These are phyloP conservation scores for Lasioglossum zephyrum DNA, from an alignment of 2,888 invertebrate genomes.

Conservation along the genomic window DNA sequence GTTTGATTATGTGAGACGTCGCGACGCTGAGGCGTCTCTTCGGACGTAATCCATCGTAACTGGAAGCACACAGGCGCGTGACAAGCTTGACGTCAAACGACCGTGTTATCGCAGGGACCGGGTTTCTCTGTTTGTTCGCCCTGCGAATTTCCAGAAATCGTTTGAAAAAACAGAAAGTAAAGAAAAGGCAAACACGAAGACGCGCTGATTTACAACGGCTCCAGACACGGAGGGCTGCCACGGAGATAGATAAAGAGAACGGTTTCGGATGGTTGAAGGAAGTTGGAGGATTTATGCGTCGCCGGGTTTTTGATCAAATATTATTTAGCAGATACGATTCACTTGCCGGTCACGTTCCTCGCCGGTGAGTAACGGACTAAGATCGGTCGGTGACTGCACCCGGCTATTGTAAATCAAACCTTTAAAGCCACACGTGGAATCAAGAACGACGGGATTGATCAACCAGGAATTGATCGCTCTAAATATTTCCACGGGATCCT, in stretches of 20 bases:
- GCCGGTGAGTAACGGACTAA: slow-evolving; percentile 36
- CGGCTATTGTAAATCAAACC: slow-evolving; percentile 32
- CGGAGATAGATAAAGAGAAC: background rate
- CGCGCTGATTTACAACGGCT: slow-evolving; percentile 35
- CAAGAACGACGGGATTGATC: background rate
- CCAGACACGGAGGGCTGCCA: background rate
- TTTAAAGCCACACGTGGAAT: background rate
- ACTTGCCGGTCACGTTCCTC: slow-evolving; percentile 44
- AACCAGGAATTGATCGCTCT: slow-evolving; percentile 10
- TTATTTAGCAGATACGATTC: slow-evolving; percentile 42
- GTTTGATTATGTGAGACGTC: slow-evolving; percentile 50
- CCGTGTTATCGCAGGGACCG: slow-evolving; percentile 28
- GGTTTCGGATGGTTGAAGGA: background rate
- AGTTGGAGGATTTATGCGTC: background rate
- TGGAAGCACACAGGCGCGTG: slow-evolving; percentile 11
- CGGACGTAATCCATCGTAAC: slow-evolving; percentile 35
- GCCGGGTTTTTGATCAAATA: slow-evolving; percentile 38
- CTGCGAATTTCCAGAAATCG: slow-evolving; percentile 16
- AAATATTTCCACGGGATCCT: slow-evolving; percentile 1
- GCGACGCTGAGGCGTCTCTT: slow-evolving; percentile 29
- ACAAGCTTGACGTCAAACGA: slow-evolving; percentile 56
- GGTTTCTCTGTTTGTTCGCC: slow-evolving; percentile 11
- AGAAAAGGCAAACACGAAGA: background rate
- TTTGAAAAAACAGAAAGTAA: background rate
- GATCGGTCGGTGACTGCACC: slow-evolving; percentile 20